A percentile compares a stretch with the other conserved stretches of the same genome.
These are phyloP conservation scores for Oscheius sp. DNA, from an alignment of 2,888 invertebrate species.

Conservation along the genomic window DNA sequence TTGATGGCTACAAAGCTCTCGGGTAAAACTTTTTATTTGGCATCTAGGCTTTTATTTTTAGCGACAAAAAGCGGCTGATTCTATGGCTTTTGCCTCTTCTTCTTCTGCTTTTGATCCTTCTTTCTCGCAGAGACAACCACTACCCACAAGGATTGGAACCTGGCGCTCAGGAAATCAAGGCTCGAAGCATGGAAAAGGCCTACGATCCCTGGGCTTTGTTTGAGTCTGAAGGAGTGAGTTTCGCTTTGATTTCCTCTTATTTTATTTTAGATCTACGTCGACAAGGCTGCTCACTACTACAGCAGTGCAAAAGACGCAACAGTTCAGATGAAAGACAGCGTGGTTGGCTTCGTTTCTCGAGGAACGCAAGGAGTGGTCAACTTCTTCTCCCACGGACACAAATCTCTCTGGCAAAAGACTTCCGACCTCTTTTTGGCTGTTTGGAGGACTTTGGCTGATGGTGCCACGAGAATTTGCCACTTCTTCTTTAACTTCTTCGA, in stretches of 20 bases:
- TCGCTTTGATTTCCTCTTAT: not conserved
- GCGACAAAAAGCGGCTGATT: constrained; percentile 8
- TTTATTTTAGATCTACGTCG: not conserved
- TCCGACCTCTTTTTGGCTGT: no score
- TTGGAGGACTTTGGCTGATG: no score
- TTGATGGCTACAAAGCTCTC: not conserved
- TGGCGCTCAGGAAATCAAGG: no score
- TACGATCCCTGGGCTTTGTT: not conserved
- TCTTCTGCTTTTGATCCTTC: constrained; percentile 2
- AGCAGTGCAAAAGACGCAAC: not conserved
- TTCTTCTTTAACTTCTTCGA: no score
- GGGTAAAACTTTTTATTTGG: not conserved
- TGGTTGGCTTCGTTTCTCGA: not conserved
- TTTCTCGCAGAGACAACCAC: not conserved
- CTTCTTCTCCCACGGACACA: not conserved
- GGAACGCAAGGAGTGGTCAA: not conserved
- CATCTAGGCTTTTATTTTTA: not conserved
- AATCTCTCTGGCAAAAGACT: not conserved
- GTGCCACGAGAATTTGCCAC: no score
- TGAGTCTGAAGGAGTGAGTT: constrained; percentile 11
- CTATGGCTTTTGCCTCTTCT: constrained; percentile 17
- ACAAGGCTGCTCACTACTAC: constrained; percentile 1
- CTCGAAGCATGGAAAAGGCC: no score
- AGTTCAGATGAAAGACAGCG: not conserved
- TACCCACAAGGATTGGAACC: not conserved